phyloP scores from a whole-genome alignment of 2,888 invertebrate genomes.

The Cerceris rybyensis region DNA sequence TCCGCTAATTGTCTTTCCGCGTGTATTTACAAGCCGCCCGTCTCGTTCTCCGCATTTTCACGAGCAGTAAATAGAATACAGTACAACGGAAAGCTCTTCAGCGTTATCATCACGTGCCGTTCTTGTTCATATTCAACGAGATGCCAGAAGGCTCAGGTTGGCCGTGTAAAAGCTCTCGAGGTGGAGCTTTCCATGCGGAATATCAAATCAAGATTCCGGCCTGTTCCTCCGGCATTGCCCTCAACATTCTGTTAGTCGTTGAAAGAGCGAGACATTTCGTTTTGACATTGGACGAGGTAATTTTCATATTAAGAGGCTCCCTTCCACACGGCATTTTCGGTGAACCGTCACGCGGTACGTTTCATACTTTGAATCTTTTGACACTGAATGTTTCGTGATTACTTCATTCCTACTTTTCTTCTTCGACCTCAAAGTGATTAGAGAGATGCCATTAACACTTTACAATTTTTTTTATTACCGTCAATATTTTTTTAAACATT shows the following conservation, averaged over 20 bases:
- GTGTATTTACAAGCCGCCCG: slow-evolving; percentile 16
- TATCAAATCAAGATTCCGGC: slow-evolving; percentile 57
- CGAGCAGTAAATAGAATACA: slow-evolving; percentile 35
- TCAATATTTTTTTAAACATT: too few relatives aligned
- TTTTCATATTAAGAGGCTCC: slow-evolving; percentile 19
- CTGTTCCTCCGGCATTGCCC: slow-evolving; percentile 1
- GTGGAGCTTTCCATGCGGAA: slow-evolving; percentile 39
- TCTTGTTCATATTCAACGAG: slow-evolving; percentile 52
- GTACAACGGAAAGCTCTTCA: slow-evolving; percentile 50
- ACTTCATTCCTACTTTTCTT: neutral
- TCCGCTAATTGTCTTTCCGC: slow-evolving; percentile 21
- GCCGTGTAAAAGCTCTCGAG: slow-evolving; percentile 39
- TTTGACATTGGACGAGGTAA: slow-evolving; percentile 14
- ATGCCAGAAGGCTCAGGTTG: slow-evolving; percentile 37
- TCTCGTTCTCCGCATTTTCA: slow-evolving; percentile 17
- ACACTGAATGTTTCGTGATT: neutral
- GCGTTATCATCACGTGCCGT: slow-evolving; percentile 47
- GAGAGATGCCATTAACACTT: too few relatives aligned
- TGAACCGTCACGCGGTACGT: neutral
- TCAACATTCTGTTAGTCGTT: slow-evolving; percentile 14
- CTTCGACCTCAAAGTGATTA: too few relatives aligned
- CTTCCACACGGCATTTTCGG: neutral
- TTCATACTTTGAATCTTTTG: too few relatives aligned
- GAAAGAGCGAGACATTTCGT: slow-evolving; percentile 15
- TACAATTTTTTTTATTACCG: too few relatives aligned